phyloP scores from a whole-genome alignment of 1,140 invertebrate species.

The Ostrea edulis region DNA sequence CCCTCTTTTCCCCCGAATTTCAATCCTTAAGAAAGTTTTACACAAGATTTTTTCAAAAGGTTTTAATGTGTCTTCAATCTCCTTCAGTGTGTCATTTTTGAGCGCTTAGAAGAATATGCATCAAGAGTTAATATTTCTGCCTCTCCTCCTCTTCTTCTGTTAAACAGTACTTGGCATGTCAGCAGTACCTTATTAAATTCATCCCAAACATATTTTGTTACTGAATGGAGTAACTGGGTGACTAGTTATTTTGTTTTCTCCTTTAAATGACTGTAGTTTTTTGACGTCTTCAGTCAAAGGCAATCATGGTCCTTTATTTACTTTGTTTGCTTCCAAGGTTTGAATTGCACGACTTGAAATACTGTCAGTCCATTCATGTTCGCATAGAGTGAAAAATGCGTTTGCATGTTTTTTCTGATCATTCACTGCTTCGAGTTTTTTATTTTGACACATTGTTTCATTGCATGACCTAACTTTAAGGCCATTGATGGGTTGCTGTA shows the following conservation, averaged over 20 bases:
- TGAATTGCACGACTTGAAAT: constrained; percentile 55
- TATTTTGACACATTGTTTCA: constrained; percentile 61
- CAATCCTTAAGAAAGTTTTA: constrained; percentile 52
- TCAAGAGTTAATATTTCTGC: constrained; percentile 55
- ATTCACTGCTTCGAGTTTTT: constrained; percentile 48
- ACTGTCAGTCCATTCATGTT: constrained; percentile 51
- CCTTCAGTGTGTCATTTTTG: constrained; percentile 47
- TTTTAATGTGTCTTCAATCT: constrained; percentile 54
- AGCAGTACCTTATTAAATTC: constrained; percentile 51
- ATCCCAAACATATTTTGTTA: constrained; percentile 42
- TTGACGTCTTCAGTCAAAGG: constrained; percentile 58
- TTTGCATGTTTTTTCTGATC: constrained; percentile 48
- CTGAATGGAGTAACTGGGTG: constrained; percentile 1
- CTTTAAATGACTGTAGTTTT: constrained; percentile 51
- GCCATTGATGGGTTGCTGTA: constrained; percentile 58
- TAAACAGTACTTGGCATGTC: constrained; percentile 59
- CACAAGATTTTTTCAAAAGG: constrained; percentile 60
- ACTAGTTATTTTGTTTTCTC: constrained; percentile 41
- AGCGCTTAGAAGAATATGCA: constrained; percentile 38
- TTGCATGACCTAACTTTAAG: constrained; percentile 57
- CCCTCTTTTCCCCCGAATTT: constrained; percentile 62
- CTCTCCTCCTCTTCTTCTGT: constrained; percentile 60
- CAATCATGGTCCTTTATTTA: constrained; percentile 52
- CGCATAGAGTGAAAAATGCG: constrained; percentile 49
- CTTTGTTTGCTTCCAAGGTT: constrained; percentile 50